Evolutionary conservation across 1,140 invertebrate species (phyloP).

Genomic region (Heliconius nattereri): DNA sequence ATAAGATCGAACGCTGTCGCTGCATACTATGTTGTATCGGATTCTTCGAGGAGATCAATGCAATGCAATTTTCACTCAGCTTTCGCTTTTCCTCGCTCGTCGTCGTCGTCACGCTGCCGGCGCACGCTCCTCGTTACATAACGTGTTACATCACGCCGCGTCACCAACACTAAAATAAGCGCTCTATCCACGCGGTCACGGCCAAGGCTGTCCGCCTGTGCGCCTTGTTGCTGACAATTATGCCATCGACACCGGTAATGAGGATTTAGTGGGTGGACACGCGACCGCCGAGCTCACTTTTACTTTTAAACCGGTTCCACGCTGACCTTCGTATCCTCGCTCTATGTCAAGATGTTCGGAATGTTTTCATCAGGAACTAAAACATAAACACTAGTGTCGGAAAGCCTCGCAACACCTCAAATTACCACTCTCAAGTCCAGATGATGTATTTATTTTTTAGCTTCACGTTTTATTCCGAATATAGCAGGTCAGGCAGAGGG

Average conservation of each 20-base stretch:
- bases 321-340: constrained; percentile 59
- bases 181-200: constrained; percentile 74
- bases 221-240: constrained; percentile 70
- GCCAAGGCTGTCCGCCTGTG: constrained; percentile 73
- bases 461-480: no score
- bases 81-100: constrained; percentile 66
- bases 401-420: not conserved
- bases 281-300: constrained; percentile 66
- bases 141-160: constrained; percentile 72
- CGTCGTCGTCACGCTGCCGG: constrained; percentile 59
- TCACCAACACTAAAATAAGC: constrained; percentile 76
- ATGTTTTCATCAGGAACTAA: constrained; percentile 31
- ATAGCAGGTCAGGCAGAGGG: no score
- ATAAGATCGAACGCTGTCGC: not conserved
- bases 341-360: constrained; percentile 48
- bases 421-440: not conserved
- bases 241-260: constrained; percentile 69
- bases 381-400: not conserved
- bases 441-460: not conserved
- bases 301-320: constrained; percentile 74
- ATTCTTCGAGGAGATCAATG: not conserved
- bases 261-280: constrained; percentile 79
- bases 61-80: constrained; percentile 64
- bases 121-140: constrained; percentile 67
- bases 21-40: constrained; percentile 3